phyloP scores from a whole-genome alignment of 2,797 vertebrate species.

The Danio tinwini region DNA sequence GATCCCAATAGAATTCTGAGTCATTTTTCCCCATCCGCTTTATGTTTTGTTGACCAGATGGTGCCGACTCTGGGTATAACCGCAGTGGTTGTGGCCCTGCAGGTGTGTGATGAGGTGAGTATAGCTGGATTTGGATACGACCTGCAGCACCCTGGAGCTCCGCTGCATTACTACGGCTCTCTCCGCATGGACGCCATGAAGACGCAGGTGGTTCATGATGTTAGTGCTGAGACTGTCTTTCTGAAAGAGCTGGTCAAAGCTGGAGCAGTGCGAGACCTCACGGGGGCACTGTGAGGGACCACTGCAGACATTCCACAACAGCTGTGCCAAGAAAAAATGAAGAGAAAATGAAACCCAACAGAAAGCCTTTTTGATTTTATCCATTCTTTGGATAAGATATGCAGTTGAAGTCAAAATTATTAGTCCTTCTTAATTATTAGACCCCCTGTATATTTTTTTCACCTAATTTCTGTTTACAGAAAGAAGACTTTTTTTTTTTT shows the following conservation, averaged over 20 bases:
- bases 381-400: too few species aligned
- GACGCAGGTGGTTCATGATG: slow-evolving; percentile 79
- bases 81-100: slow-evolving; percentile 79
- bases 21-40: background rate
- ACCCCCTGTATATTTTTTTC: too few species aligned
- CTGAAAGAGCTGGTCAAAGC: slow-evolving; percentile 76
- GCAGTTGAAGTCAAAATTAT: too few species aligned
- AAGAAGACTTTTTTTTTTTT: too few species aligned
- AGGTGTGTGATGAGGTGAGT: slow-evolving; percentile 83
- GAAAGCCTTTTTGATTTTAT: too few species aligned
- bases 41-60: slow-evolving; percentile 59
- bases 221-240: slow-evolving; percentile 79
- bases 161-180: slow-evolving; percentile 82
- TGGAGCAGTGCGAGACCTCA: slow-evolving; percentile 78
- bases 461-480: too few species aligned
- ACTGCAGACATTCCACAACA: background rate
- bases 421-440: too few species aligned
- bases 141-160: slow-evolving; percentile 73
- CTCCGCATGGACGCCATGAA: slow-evolving; percentile 78
- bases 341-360: background rate
- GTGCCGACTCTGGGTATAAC: slow-evolving; percentile 78
- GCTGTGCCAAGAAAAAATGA: background rate
- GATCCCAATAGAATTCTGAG: too few species aligned
- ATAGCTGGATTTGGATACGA: slow-evolving; percentile 83
- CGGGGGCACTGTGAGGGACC: slow-evolving; percentile 66